Percentiles rank a stretch among this genome's conserved stretches.
Conservation (phyloP, 2,888 invertebrate species). For the Timandra comae region DNA sequence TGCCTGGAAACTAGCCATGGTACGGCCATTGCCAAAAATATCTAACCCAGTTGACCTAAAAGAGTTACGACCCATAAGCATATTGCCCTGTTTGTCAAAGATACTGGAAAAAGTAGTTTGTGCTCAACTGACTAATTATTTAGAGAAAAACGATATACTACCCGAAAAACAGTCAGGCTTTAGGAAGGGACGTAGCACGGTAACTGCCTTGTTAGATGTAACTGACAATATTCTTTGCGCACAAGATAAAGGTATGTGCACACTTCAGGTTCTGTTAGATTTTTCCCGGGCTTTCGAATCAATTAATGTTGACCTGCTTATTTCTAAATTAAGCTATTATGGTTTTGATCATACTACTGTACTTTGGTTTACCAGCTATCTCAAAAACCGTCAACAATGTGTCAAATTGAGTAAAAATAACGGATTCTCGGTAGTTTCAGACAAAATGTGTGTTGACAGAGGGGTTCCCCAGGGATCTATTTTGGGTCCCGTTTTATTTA, state of each 20-base stretch:
- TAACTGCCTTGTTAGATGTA: neutral
- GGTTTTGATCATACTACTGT: neutral
- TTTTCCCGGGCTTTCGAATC: no score
- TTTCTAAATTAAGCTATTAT: slow-evolving; percentile 4
- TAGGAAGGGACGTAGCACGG: neutral
- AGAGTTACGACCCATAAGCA: neutral
- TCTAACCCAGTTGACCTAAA: neutral
- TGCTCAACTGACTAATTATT: neutral
- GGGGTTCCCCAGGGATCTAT: slow-evolving; percentile 14
- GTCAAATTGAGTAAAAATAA: neutral
- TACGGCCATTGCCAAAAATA: neutral
- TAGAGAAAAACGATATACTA: neutral
- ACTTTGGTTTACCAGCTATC: slow-evolving; percentile 1
- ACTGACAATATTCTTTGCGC: neutral
- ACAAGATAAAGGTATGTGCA: no score
- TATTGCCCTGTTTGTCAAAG: slow-evolving; percentile 1
- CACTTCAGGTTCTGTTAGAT: no score
- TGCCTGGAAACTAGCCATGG: slow-evolving; percentile 1
- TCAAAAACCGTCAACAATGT: slow-evolving; percentile 1
- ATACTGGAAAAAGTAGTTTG: neutral
- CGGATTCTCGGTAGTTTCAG: neutral
- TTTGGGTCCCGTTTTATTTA: slow-evolving; percentile 14
- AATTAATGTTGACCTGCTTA: neutral
- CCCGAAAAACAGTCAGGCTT: neutral
- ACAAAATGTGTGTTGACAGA: neutral